Evolutionary conservation across 2,888 invertebrate genomes (phyloP).

Genomic region (Pocota personata): DNA sequence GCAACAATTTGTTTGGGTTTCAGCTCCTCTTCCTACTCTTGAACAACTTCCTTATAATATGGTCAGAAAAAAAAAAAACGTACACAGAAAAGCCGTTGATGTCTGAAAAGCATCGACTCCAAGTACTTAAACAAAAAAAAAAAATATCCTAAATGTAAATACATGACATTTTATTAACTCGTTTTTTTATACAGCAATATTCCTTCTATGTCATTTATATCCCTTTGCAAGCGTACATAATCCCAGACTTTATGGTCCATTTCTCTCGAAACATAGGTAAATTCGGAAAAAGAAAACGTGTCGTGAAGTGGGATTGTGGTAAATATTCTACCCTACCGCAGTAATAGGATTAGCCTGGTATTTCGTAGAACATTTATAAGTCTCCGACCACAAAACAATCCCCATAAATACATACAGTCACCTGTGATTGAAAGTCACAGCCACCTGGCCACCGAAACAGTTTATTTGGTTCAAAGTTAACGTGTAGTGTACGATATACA

Average conservation of each 20-base stretch:
- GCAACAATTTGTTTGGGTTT: too few relatives aligned
- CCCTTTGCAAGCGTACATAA: background rate
- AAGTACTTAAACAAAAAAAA: too few relatives aligned
- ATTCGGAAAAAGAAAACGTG: background rate
- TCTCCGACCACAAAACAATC: background rate
- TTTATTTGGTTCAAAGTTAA: background rate
- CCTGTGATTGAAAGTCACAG: background rate
- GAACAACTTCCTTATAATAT: too few relatives aligned
- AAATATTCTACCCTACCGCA: background rate
- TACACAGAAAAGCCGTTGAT: too few relatives aligned
- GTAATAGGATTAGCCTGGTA: background rate
- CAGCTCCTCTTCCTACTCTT: too few relatives aligned
- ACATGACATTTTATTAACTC: too few relatives aligned
- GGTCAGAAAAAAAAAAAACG: too few relatives aligned
- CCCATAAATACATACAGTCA: background rate
- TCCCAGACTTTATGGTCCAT: background rate
- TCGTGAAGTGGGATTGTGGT: background rate
- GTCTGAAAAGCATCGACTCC: too few relatives aligned
- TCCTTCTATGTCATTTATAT: background rate
- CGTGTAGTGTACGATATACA: background rate
- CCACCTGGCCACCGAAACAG: background rate
- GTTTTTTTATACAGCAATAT: too few relatives aligned
- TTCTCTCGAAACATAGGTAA: background rate
- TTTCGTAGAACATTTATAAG: background rate
- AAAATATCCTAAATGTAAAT: too few relatives aligned